Conservation (phyloP, 2,113 vertebrate genomes). For the Noturus placidus region DNA sequence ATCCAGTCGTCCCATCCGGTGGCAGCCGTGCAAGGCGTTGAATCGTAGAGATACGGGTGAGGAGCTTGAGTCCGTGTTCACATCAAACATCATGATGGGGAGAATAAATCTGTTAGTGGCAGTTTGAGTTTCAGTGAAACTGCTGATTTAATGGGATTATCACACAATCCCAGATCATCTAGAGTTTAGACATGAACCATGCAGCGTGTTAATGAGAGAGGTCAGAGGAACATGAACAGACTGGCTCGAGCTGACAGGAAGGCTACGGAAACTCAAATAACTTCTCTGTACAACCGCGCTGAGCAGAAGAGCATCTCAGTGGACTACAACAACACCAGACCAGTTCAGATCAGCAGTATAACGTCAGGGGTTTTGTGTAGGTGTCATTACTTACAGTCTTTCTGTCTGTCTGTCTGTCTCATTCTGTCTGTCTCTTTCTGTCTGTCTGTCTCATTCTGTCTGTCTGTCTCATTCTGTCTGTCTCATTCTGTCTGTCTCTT, state of each 20-base stretch:
- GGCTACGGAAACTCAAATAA: not conserved
- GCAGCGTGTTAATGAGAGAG: not conserved
- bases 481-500: too few relatives aligned
- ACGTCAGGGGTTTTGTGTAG: not conserved
- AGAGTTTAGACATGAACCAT: not conserved
- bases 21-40: not conserved
- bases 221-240: not conserved
- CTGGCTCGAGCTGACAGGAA: not conserved
- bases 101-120: not conserved
- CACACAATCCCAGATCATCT: not conserved
- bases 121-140: not conserved
- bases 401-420: not conserved
- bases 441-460: not conserved
- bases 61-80: not conserved
- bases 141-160: not conserved
- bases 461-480: not conserved
- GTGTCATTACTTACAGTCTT: not conserved
- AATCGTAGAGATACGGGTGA: not conserved
- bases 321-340: not conserved
- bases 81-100: not conserved
- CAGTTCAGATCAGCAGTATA: not conserved
- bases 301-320: not conserved
- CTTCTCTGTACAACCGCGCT: not conserved
- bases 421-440: not conserved
- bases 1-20: not conserved